Base-by-base conservation (phyloP, 2,113 vertebrate species). In the Lagopus leucura region DNA sequence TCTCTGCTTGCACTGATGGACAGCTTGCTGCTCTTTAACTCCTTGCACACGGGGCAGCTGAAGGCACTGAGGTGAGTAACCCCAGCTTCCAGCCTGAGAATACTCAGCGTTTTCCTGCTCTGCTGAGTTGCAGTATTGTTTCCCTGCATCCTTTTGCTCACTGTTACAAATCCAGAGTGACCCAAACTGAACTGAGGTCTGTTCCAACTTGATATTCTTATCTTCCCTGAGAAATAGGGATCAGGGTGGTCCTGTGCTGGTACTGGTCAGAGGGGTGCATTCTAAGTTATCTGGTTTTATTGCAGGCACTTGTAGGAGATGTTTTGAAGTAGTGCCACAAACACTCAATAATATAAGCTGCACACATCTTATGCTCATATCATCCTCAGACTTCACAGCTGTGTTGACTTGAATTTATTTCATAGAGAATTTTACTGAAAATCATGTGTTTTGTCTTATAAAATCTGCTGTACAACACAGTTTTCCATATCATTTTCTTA, bases 131-230 rank as follows among this genome's bases (percentile, higher is more conserved):
- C n/a, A 48, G 11, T 6, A 1, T 70, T 18, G 66, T 30, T 72
- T 20, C 30, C 61, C 61, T 8, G 8, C 38, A 19, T 17, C 10
- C 14, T 40, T 15, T 25, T 30, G 32, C 54, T 75, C 1, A 1
- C 77, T 28, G 25, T 8, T 8, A 48, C 7, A 34, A 21, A 55
- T 9, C 36, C 60, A 38, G 10, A 12, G 3, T 40, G 43, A 48
- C 40, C 47, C 28, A 2, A 21, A 4, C 42, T 18, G 19, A 32
- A 8, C 47, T 22, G 45, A 63, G 45, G 20, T 40, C 16, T 28
- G 7, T 18, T 70, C 28, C 82, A 40, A 0, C 8, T 36, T 50
- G 20, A 10, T 1, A 0, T 45, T 47, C 61, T n/a, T 4, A 2
- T 14, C 16, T 4, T 12, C 13, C 18, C 24, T 12, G 45, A 80